Conservation (phyloP, 2,113 vertebrate genomes). For the Mustela lutreola region DNA sequence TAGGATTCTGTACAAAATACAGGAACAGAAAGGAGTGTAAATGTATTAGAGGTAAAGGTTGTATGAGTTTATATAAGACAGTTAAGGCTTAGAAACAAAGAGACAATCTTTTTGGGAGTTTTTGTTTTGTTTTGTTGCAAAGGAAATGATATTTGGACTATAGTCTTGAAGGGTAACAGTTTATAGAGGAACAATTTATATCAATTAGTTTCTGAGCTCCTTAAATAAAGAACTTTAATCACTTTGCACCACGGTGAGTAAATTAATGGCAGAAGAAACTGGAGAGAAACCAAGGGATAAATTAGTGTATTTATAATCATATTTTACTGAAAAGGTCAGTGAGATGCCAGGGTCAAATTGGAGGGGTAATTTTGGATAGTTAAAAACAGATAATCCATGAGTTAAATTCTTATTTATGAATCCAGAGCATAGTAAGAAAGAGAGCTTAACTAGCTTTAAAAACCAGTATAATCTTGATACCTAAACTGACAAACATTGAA, state of each 20-base stretch:
- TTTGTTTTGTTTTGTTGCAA: not conserved
- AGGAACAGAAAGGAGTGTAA: not conserved
- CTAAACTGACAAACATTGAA: not conserved
- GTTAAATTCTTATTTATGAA: not conserved
- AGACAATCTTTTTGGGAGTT: not conserved
- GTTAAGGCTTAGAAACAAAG: constrained; percentile 15
- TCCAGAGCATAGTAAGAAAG: not conserved
- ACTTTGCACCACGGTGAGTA: not conserved
- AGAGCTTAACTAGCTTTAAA: not conserved
- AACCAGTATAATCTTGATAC: not conserved
- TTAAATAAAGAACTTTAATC: not conserved
- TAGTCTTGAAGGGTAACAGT: not conserved
- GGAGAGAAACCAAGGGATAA: not conserved
- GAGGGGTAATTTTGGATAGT: not conserved
- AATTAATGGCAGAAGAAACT: not conserved
- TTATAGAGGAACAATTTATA: not conserved
- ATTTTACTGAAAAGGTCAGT: not conserved
- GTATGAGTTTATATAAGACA: not conserved
- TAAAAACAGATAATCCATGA: not conserved
- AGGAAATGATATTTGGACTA: not conserved
- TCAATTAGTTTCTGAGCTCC: not conserved
- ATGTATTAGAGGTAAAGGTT: not conserved
- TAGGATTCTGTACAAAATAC: not conserved
- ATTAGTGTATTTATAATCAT: not conserved
- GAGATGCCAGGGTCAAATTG: not conserved